Evolutionary conservation across 2,888 invertebrate species (phyloP).

Genomic region (Cataglyphis altisquamis): DNA sequence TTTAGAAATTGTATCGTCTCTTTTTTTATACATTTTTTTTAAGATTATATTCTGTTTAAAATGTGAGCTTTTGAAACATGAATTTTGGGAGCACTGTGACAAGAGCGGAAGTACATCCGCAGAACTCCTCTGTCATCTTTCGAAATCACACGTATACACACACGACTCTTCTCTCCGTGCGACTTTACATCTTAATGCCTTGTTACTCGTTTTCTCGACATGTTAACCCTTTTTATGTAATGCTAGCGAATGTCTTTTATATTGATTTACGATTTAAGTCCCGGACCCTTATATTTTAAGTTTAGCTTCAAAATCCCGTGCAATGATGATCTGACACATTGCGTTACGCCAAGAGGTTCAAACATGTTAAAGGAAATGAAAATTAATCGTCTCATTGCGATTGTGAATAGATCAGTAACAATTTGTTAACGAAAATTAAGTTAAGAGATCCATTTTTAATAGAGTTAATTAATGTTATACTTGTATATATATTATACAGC

Average conservation of each 20-base stretch:
- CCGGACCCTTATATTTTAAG: constrained; percentile 51
- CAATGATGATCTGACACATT: constrained; percentile 60
- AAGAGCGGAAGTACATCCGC: background rate
- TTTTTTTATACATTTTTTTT: background rate
- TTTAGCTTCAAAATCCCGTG: constrained; percentile 63
- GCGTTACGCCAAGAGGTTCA: constrained; percentile 47
- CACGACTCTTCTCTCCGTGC: background rate
- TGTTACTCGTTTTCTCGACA: constrained; percentile 29
- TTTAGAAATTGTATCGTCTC: background rate
- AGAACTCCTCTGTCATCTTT: background rate
- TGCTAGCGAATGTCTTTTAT: constrained; percentile 69
- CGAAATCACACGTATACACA: background rate
- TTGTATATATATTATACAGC: background rate
- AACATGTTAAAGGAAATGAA: background rate
- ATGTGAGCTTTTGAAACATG: background rate
- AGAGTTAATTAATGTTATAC: background rate
- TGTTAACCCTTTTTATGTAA: constrained; percentile 52
- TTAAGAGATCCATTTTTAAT: constrained; percentile 10
- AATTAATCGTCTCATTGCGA: background rate
- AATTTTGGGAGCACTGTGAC: background rate
- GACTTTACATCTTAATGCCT: constrained; percentile 38
- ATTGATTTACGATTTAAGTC: constrained; percentile 66
- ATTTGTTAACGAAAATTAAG: background rate
- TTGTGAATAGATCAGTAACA: background rate
- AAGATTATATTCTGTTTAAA: background rate